Percentiles rank a stretch among this genome's conserved stretches.
Evolutionary conservation across 64 coral and sea anemone genomes (phyloP).

Genomic region (Acropora yongei): DNA sequence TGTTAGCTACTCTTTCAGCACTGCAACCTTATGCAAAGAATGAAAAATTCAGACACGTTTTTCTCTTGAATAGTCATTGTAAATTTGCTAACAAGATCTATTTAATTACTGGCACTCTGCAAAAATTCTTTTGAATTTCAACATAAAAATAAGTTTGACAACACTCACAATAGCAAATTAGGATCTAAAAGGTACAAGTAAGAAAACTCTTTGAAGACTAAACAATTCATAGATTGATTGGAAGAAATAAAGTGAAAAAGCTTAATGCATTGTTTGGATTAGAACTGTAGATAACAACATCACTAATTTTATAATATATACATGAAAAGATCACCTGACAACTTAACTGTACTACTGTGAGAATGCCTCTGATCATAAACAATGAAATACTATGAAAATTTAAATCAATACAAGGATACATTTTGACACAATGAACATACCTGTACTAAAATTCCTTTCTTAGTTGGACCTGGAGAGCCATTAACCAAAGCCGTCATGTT

Average conservation of each 20-base stretch:
- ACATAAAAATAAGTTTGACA: not conserved
- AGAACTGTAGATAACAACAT: not conserved
- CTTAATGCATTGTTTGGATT: constrained; percentile 33
- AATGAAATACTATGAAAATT: not conserved
- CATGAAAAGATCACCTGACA: not conserved
- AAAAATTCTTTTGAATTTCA: not conserved
- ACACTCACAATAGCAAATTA: not conserved
- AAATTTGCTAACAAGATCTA: too few relatives aligned
- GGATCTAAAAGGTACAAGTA: not conserved
- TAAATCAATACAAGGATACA: not conserved
- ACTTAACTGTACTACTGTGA: not conserved
- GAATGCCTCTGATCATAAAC: not conserved
- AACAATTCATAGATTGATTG: constrained; percentile 6
- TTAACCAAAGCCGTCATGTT: constrained; percentile 5
- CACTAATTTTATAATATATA: not conserved
- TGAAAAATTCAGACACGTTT: not conserved
- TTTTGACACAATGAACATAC: not conserved
- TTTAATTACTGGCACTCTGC: not conserved
- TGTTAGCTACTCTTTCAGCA: not conserved
- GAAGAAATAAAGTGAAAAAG: constrained; percentile 11
- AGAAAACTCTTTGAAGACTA: not conserved
- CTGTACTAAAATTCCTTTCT: constrained; percentile 56
- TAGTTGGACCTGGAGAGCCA: constrained; percentile 2
- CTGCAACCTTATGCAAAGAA: not conserved
- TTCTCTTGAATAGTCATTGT: not conserved